Conservation (phyloP, 2,797 vertebrate genomes). For the Sardinella longiceps region DNA sequence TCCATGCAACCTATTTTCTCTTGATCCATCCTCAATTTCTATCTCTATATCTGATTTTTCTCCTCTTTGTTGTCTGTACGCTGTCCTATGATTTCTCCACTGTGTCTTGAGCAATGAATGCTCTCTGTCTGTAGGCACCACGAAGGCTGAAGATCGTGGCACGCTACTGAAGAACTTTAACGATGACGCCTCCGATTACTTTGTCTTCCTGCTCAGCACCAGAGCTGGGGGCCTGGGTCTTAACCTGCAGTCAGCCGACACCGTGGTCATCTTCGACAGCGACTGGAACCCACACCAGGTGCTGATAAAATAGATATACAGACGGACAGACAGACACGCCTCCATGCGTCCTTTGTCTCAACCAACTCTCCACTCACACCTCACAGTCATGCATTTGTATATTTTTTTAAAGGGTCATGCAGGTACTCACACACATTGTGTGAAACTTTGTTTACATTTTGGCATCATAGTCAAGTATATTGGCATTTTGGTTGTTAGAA, state of each 20-base stretch:
- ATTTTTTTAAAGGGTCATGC: background rate
- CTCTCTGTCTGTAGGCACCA: slow-evolving; percentile 73
- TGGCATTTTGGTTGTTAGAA: background rate
- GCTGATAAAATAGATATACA: slow-evolving; percentile 20
- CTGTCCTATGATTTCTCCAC: too few relatives aligned
- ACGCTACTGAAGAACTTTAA: slow-evolving; percentile 96
- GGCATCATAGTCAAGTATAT: background rate
- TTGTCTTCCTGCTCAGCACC: slow-evolving; percentile 95
- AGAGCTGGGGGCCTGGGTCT: slow-evolving; percentile 92
- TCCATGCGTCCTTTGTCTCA: slow-evolving; percentile 9
- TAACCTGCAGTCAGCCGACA: slow-evolving; percentile 97
- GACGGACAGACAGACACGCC: too few relatives aligned
- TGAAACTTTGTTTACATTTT: background rate
- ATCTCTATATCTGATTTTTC: background rate
- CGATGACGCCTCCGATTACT: slow-evolving; percentile 88
- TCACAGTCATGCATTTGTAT: background rate
- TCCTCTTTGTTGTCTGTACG: background rate
- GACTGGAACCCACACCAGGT: slow-evolving; percentile 99
- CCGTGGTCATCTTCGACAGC: slow-evolving; percentile 95
- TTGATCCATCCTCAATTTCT: background rate
- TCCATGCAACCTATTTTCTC: background rate
- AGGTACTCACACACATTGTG: background rate
- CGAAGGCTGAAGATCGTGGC: slow-evolving; percentile 94
- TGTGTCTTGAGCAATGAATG: background rate
- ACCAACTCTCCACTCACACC: background rate